Percentiles rank a stretch among this genome's conserved stretches.
Conservation (phyloP, 2,888 invertebrate genomes). For the Drosophila emarginata region DNA sequence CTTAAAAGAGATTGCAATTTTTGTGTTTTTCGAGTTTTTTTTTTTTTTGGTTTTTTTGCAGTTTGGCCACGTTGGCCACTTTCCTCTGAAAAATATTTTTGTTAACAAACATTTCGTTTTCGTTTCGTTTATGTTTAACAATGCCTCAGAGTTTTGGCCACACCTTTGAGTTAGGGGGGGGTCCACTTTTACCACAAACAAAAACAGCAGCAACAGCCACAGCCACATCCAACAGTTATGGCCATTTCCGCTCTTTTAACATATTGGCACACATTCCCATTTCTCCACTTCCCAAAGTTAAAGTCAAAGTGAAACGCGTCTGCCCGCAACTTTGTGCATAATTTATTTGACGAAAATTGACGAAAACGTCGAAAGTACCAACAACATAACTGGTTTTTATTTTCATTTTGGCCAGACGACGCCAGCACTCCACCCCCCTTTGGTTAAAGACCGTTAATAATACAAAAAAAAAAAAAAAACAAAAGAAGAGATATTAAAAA, state of each 20-base stretch:
- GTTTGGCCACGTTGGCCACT: slow-evolving; percentile 45
- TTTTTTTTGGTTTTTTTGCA: too few species aligned
- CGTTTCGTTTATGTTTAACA: slow-evolving; percentile 50
- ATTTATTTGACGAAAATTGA: slow-evolving; percentile 42
- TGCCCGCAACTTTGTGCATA: slow-evolving; percentile 34
- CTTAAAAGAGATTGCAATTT: slow-evolving; percentile 62
- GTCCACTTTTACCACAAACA: slow-evolving; percentile 55
- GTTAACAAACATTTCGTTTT: slow-evolving; percentile 64
- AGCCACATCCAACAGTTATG: slow-evolving; percentile 34
- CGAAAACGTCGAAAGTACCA: slow-evolving; percentile 31
- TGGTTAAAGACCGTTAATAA: slow-evolving; percentile 35
- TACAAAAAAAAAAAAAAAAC: slow-evolving; percentile 24
- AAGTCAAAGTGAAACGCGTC: slow-evolving; percentile 67
- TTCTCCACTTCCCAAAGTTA: slow-evolving; percentile 33
- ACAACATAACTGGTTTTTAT: slow-evolving; percentile 35
- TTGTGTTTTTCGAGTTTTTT: slow-evolving; percentile 1
- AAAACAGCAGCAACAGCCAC: too few species aligned
- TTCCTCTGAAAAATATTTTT: slow-evolving; percentile 50
- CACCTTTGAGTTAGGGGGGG: slow-evolving; percentile 43
- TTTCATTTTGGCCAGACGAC: background rate
- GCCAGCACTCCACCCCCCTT: background rate
- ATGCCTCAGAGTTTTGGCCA: slow-evolving; percentile 47
- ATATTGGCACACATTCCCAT: slow-evolving; percentile 73
- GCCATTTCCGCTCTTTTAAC: slow-evolving; percentile 67
- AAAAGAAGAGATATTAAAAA: slow-evolving; percentile 7